Evolutionary conservation across 2,888 invertebrate genomes (phyloP), one percentile per base, ranked within the genome.

Genomic region (Alcis repandata): DNA sequence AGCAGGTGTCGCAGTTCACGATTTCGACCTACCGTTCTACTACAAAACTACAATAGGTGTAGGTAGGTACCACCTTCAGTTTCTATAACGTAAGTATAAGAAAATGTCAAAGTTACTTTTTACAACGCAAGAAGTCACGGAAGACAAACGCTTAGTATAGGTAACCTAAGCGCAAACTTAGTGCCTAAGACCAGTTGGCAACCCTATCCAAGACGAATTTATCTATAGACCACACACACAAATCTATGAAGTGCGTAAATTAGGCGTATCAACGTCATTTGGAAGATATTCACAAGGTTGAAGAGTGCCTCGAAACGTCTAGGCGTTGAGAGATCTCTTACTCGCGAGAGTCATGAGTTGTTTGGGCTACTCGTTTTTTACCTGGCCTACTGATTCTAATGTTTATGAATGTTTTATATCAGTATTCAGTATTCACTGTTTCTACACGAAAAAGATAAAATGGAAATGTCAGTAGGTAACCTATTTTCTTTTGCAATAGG

Each of bases 231-330:
- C 71, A 63, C 59, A 69, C 59, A 54, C 51, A 56, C 27, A 15
- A 69, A 54, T 68, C 67, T 71, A 62, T 68, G 64, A 45, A 65
- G 69, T 63, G 46, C 48, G 59, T 67, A 64, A 54, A 63, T 63
- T 60, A 59, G 57, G 41, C 62, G 49, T 41, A 32, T n/a, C 43
- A 59, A 45, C 58, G 68, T 65, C 59, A 63, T 19, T 60, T 38
- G 19, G 43, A 69, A 46, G 64, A 63, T 58, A 62, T 68, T 60
- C 56, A 49, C 49, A 57, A 57, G 49, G 32, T 53, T 53, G n/a
- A 52, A 56, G 22, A 46, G 49, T 38, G 51, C 36, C n/a, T 60
- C n/a, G 58, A 32, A 59, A 46, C 49, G 43, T 41, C 41, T 17
- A 38, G 54, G 54, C 43, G 64, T 38, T 59, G 59, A 64, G 17